Base-by-base conservation (phyloP, 2,113 vertebrate genomes). In the Entelurus aequoreus region DNA sequence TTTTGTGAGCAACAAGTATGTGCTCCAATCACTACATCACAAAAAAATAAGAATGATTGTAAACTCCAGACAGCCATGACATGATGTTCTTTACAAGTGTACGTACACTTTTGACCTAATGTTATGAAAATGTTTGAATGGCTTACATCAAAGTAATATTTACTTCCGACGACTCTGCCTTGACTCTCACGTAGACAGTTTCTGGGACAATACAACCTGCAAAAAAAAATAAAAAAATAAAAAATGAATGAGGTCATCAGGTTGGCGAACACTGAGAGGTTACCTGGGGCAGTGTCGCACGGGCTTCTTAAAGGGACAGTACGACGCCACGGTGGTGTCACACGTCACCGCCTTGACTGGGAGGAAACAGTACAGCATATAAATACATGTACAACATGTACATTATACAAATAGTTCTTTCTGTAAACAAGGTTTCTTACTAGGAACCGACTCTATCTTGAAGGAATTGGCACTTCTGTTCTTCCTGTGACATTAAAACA, bases 391-490 rank as follows among this genome's bases (percentile, higher is more conserved):
- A n/a, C 5, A 60, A 47, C 58, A 15, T 50, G 28, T 28, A 28
- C 28, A 28, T 28, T 28, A 28, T 28, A 3, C 28, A 28, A 28
- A 28, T 28, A 28, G 1, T 28, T 28, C 28, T 28, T 28, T 28
- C 28, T 28, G 28, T 28, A 2, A 28, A 28, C 1, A 28, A 28
- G 2, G 11, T 48, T 59, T 63, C 93, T 88, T 72, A 99, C 97
- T 95, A 88, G 93, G 90, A 54, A 99, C 96, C 74, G 94, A 90
- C 40, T 93, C 93, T 36, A 99, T 90, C 54, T 93, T 97, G 85
- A 98, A 99, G 68, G 96, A 94, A 84, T 99, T 99, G 54, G 95
- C 95, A 76, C 94, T 94, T 47, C 91, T 90, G 63, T 96, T 96
- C 90, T 97, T 99, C 71, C 97, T 99, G 77, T 66, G 44, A 73